Evolutionary conservation across 1,140 invertebrate species (phyloP), one percentile per base, ranked within the genome.

Genomic region (Zaprionus inermis): DNA sequence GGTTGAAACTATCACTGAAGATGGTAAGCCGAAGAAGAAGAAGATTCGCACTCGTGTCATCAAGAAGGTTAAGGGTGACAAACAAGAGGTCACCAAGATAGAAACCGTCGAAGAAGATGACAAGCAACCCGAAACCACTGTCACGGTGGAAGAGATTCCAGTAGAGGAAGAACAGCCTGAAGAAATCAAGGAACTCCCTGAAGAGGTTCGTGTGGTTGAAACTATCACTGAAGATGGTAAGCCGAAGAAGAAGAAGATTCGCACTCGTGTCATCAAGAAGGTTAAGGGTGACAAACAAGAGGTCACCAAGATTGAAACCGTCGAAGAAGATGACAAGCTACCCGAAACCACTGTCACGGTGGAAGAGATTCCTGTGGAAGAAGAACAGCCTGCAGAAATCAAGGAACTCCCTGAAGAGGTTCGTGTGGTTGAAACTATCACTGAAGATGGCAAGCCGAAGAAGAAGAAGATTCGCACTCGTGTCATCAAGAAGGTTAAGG

Each of bases 31-130:
- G 0, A 74, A 65, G 30, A 68, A 68, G 36, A 71, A 69, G 14
- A 81, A 77, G 11, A 77, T 67, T 0, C 90, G 75, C 61, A 90
- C 90, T 41, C 76, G 78, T 22, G 71, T 82, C 1, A 86, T 82
- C 59, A 81, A 90, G 66, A 92, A 83, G 67, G 76, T 84, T 34
- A 89, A 81, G 22, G 90, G 84, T 20, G 76, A 76, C 4, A 83
- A 89, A 32, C 81, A 93, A 79, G 80, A 91, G 73, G 76, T 91
- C 16, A 92, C 80, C n/a, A 80, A 90, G 58, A 91, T 92, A 54
- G 86, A 93, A 14, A 92, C 91, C 3, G 78, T 92, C 14, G 91
- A 93, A 81, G 91, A 93, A 77, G 84, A 92, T 54, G 91, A 85
- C 28, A 80, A 92, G 67, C 44, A 85, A 51, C 84, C 91, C 34